Evolutionary conservation across 2,888 invertebrate species (phyloP).

Genomic region (Embidobia sp.): DNA sequence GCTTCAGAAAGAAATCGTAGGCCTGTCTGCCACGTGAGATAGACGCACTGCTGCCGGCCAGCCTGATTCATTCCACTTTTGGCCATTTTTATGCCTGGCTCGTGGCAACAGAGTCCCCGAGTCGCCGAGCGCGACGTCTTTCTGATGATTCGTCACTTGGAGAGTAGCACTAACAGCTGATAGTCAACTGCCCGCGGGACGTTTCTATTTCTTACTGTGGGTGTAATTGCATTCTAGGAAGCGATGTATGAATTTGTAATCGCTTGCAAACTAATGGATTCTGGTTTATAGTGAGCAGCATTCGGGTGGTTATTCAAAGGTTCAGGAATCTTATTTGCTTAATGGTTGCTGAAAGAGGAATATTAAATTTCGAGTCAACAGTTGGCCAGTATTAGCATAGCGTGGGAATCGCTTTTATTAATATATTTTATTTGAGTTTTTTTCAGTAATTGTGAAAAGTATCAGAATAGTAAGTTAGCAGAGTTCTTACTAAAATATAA

Average conservation of each 20-base stretch:
- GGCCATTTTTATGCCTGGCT: conserved; percentile 9
- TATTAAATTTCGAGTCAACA: too few species aligned
- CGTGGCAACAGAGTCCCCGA: conserved; percentile 14
- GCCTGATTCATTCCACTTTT: conserved; percentile 29
- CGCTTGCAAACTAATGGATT: background rate
- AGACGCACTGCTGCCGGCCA: conserved; percentile 4
- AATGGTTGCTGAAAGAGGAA: too few species aligned
- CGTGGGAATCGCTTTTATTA: too few species aligned
- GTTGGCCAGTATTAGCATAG: too few species aligned
- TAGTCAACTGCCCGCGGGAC: conserved; percentile 9
- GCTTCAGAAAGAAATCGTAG: conserved; percentile 47
- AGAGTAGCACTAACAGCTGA: too few species aligned
- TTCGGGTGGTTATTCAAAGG: too few species aligned
- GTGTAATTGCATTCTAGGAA: background rate
- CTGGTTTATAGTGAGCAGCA: background rate
- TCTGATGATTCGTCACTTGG: conserved; percentile 31
- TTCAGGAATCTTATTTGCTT: too few species aligned
- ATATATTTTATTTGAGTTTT: too few species aligned
- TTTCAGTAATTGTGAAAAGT: too few species aligned
- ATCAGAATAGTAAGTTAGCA: too few species aligned
- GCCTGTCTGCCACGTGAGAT: conserved; percentile 34
- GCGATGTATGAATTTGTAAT: background rate
- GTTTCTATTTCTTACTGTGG: background rate
- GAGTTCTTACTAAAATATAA: too few species aligned
- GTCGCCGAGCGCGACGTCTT: background rate